Percentiles rank a stretch among this genome's conserved stretches.
Conservation (phyloP, 2,113 vertebrate genomes). For the Phalacrocorax pelagicus region DNA sequence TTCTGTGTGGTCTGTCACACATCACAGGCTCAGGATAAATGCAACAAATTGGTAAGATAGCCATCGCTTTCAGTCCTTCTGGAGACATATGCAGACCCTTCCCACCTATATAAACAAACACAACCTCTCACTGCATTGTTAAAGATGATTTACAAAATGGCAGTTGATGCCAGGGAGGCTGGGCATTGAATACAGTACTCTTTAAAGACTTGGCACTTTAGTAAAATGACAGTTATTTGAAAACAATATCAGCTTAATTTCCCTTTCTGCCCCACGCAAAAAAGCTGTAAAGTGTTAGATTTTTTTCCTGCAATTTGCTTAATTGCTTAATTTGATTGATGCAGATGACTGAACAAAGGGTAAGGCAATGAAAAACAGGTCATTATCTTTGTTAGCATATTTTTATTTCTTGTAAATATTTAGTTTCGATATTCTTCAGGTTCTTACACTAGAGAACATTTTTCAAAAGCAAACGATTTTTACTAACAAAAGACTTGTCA, state of each 20-base stretch:
- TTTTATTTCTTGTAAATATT: conserved; percentile 45
- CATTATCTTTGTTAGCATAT: background rate
- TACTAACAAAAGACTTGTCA: conserved; percentile 27
- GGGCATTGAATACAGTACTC: background rate
- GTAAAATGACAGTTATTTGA: background rate
- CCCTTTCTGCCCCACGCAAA: background rate
- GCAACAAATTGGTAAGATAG: background rate
- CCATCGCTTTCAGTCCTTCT: background rate
- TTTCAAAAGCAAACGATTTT: conserved; percentile 17
- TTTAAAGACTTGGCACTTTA: background rate
- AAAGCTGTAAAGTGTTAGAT: background rate
- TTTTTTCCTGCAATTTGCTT: background rate
- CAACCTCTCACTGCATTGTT: background rate
- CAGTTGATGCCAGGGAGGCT: background rate
- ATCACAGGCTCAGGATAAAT: background rate
- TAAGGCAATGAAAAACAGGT: background rate
- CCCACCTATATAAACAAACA: background rate
- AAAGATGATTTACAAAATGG: background rate
- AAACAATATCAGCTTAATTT: background rate
- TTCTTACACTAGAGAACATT: background rate
- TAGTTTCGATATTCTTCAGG: background rate
- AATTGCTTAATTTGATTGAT: conserved; percentile 21
- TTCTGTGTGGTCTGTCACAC: background rate
- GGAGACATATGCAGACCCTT: background rate
- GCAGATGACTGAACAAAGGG: background rate